A percentile compares a stretch with the other conserved stretches of the same genome.
Evolutionary conservation across 1,140 invertebrate species (phyloP).

Genomic region (Periplaneta americana): DNA sequence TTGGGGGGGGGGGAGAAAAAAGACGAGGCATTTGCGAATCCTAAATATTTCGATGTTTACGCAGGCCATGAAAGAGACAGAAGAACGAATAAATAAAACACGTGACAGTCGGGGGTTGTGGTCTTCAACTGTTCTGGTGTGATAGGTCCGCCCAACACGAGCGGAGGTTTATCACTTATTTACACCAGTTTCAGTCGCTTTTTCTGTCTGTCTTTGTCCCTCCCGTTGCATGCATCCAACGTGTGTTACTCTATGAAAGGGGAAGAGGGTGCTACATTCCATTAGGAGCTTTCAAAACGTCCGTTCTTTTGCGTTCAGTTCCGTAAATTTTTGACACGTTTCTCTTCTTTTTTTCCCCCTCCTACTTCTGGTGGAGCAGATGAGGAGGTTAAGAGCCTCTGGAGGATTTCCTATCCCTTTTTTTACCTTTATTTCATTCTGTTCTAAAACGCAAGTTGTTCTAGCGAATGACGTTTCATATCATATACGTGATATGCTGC

Average conservation of each 20-base stretch:
- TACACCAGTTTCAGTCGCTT: neutral
- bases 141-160: neutral
- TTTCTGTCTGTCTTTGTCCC: no score
- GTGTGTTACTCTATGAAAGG: neutral
- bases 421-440: neutral
- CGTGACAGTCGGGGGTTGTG: neutral
- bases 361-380: no score
- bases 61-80: neutral
- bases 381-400: conserved; percentile 4
- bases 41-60: neutral
- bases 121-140: neutral
- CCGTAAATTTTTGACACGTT: conserved; percentile 10
- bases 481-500: neutral
- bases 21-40: no score
- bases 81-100: neutral
- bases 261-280: neutral
- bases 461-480: neutral
- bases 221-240: neutral
- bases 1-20: no score
- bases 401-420: neutral
- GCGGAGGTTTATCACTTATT: neutral
- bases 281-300: conserved; percentile 8
- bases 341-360: neutral
- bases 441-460: neutral
- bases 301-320: conserved; percentile 4